These are phyloP conservation scores for Loris lydekkerianus DNA, from an alignment of 2,797 vertebrate genomes.

Conservation along the genomic window DNA sequence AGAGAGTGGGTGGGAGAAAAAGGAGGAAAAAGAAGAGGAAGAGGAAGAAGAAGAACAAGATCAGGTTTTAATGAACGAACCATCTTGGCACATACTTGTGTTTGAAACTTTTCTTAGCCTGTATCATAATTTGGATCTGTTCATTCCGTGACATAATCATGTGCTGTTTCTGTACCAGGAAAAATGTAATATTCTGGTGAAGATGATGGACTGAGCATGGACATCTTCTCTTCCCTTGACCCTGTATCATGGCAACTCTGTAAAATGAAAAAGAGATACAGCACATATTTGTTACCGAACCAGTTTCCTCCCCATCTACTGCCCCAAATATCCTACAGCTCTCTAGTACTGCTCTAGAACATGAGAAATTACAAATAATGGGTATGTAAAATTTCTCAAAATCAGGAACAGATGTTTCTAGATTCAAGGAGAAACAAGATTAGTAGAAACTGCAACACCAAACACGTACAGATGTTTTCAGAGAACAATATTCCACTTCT, in stretches of 20 bases:
- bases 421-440: not conserved
- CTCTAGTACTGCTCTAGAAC: not conserved
- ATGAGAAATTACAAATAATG: not conserved
- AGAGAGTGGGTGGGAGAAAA: not conserved
- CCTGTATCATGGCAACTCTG: not conserved
- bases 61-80: not conserved
- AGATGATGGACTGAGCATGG: not conserved
- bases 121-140: not conserved
- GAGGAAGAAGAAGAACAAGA: no score
- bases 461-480: not conserved
- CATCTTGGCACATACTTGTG: not conserved
- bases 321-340: no score
- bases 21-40: rapidly evolving
- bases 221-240: not conserved
- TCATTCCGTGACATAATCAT: not conserved
- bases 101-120: not conserved
- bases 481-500: not conserved
- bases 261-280: not conserved
- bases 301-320: not conserved
- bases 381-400: not conserved
- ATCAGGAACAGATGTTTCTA: not conserved
- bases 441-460: not conserved
- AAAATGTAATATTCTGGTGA: not conserved
- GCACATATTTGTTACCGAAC: no score
- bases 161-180: not conserved